A percentile compares a stretch with the other conserved stretches of the same genome.
These are phyloP conservation scores for Barnardius zonarius DNA, from an alignment of 2,113 vertebrate genomes.

Conservation along the genomic window DNA sequence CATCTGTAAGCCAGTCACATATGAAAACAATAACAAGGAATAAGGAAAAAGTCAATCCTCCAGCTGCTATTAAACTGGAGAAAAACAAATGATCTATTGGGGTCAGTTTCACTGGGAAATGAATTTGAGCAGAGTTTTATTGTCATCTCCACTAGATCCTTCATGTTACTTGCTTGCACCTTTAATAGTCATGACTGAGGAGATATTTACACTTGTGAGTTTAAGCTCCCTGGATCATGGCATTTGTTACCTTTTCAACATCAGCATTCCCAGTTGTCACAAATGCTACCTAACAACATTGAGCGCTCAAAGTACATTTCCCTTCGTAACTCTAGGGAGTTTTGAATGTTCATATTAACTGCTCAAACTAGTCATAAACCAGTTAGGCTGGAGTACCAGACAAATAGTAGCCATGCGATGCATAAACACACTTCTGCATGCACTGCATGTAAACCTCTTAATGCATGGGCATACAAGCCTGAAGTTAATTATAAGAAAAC, in stretches of 20 bases:
- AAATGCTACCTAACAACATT: constrained; percentile 14
- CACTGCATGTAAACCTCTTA: background rate
- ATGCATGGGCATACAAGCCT: background rate
- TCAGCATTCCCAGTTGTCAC: constrained; percentile 21
- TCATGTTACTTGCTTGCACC: constrained; percentile 45
- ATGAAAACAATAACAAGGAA: constrained; percentile 59
- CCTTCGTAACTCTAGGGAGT: background rate
- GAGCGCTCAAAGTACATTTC: background rate
- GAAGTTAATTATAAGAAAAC: background rate
- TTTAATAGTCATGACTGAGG: constrained; percentile 35
- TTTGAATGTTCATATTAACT: background rate
- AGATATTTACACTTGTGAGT: constrained; percentile 43
- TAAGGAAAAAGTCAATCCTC: constrained; percentile 34
- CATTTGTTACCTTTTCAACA: constrained; percentile 58
- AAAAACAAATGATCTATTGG: constrained; percentile 48
- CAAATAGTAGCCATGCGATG: background rate
- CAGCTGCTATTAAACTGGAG: constrained; percentile 52
- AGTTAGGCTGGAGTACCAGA: background rate
- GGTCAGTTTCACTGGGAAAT: constrained; percentile 51
- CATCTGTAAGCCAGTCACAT: constrained; percentile 35
- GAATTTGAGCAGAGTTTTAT: constrained; percentile 46
- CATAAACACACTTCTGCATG: background rate
- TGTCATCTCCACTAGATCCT: constrained; percentile 19
- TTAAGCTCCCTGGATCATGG: constrained; percentile 36
- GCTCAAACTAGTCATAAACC: background rate